Evolutionary conservation across 2,888 invertebrate genomes (phyloP), one percentile per base, ranked within the genome.

Genomic region (Syrista parreyssii): DNA sequence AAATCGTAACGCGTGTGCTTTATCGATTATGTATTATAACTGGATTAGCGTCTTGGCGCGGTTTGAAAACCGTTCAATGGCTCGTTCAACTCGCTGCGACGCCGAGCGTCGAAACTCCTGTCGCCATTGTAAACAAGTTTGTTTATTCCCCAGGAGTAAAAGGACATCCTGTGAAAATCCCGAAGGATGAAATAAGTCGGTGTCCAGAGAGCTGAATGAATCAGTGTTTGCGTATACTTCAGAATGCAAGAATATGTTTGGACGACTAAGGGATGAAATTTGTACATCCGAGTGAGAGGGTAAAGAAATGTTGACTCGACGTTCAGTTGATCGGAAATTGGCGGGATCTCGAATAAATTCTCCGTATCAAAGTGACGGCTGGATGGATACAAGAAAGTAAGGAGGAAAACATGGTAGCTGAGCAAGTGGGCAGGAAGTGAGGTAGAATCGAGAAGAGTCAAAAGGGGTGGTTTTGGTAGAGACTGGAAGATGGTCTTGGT

Each of bases 301-400:
- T 40, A 40, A 35, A 33, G 71, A 71, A 71, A 71, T 71, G 31
- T 71, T 71, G 31, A 71, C 71, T 71, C 32, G 71, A n/a, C 71
- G 33, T 30, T 33, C 31, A 9, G 30, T 71, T 33, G 31, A 33
- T 33, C 30, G 71, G 71, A 33, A 23, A 71, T 32, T n/a, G 15
- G 30, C 12, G 33, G 12, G 31, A 1, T 30, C 30, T 35, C 35
- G 74, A 74, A 11, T 35, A 35, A 30, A 36, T 68, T n/a, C 68
- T 68, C 15, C 68, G 75, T 23, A 74, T 23, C 33, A 11, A 4
- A 15, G 9, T 9, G 23, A 34, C 74, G 74, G 35, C 34, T 30
- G 33, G 35, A 30, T 33, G 31, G 74, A 74, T 33, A 74, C 12
- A 74, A 30, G 34, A 11, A 74, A 35, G 32, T 9, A 35, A 55